These are phyloP conservation scores for Pygocentrus nattereri DNA, from an alignment of 2,797 vertebrate genomes.

Conservation along the genomic window DNA sequence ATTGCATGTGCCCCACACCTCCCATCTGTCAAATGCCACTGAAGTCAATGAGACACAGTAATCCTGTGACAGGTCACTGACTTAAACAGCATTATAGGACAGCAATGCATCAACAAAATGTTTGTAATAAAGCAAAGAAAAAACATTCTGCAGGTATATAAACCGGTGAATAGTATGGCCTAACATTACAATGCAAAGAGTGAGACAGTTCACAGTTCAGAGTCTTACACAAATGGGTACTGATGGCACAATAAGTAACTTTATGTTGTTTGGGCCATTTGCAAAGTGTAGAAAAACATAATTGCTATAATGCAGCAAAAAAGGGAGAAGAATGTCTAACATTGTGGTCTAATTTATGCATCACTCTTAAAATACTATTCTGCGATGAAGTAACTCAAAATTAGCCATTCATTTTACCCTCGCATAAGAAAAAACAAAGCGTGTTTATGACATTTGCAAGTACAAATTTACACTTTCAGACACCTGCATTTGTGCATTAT, in stretches of 20 bases:
- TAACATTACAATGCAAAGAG: constrained; percentile 11
- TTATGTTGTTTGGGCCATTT: neutral
- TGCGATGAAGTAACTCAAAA: neutral
- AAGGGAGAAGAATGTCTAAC: neutral
- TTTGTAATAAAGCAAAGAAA: constrained; percentile 4
- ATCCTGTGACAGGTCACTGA: constrained; percentile 22
- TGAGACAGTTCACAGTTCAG: constrained; percentile 17
- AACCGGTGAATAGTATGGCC: neutral
- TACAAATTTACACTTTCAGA: constrained; percentile 17
- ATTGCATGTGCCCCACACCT: constrained; percentile 65
- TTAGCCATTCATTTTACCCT: neutral
- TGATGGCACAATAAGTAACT: neutral
- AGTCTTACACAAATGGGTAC: neutral
- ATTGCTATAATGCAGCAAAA: neutral
- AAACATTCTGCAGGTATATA: constrained; percentile 2
- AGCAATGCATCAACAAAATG: constrained; percentile 10
- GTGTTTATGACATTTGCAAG: neutral
- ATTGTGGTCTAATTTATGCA: neutral
- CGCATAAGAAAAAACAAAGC: neutral
- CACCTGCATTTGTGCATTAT: constrained; percentile 4
- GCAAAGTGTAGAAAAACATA: neutral
- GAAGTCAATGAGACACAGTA: constrained; percentile 60
- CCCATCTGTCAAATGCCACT: constrained; percentile 41
- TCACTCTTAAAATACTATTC: constrained; percentile 6
- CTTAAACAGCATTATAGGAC: constrained; percentile 32